Conservation (phyloP, 2,797 vertebrate species). For the Anguilla anguilla region DNA sequence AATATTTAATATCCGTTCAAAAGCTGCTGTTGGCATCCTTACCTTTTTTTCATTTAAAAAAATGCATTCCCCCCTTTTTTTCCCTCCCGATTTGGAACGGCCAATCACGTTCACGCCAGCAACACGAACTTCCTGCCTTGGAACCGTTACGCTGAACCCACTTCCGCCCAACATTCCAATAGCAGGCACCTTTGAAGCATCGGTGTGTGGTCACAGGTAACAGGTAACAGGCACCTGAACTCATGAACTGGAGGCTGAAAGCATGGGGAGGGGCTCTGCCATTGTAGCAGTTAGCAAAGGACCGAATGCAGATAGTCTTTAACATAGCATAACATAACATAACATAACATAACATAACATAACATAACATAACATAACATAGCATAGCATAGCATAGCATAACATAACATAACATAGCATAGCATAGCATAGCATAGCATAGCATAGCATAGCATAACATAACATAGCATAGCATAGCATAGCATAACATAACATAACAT, state of each 20-base stretch:
- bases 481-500: no score
- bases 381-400: no score
- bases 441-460: no score
- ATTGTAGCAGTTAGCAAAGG: background rate
- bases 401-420: no score
- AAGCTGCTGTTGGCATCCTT: background rate
- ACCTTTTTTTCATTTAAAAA: background rate
- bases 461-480: no score
- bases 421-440: no score
- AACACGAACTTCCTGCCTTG: background rate
- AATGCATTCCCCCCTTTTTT: background rate
- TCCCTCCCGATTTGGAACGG: no score
- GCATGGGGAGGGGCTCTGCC: background rate
- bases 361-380: no score
- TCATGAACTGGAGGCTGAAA: background rate
- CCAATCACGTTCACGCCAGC: background rate
- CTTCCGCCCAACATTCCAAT: background rate
- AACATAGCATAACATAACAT: no score
- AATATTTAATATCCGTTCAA: background rate
- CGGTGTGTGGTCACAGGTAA: background rate
- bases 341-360: no score
- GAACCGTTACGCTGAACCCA: no score
- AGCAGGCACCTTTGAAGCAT: background rate
- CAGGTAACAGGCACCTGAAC: background rate
- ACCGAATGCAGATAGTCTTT: no score